Conservation (phyloP, 2,797 vertebrate species). For the Enteromius treurensis region DNA sequence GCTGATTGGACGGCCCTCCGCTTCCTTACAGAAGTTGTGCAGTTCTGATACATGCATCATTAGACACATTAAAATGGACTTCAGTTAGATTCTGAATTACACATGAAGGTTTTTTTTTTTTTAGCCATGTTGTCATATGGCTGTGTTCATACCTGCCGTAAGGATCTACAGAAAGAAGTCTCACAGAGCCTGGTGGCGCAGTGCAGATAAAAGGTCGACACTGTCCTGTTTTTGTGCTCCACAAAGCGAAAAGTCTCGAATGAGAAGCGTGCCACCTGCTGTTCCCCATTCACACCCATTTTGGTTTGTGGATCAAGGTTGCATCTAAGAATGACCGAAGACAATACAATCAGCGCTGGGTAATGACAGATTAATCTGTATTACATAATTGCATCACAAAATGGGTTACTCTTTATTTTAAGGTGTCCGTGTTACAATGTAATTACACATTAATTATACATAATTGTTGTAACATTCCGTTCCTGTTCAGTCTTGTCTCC, state of each 20-base stretch:
- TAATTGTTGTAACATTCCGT: background rate
- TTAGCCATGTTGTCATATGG: background rate
- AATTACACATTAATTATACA: background rate
- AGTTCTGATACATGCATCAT: conserved; percentile 63
- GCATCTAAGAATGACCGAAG: conserved; percentile 66
- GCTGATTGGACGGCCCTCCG: conserved; percentile 49
- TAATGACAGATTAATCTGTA: background rate
- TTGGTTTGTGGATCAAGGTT: conserved; percentile 69
- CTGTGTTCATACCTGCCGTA: conserved; percentile 65
- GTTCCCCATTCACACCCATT: conserved; percentile 67
- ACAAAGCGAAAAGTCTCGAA: conserved; percentile 77
- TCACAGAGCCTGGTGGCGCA: conserved; percentile 76
- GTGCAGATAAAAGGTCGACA: conserved; percentile 76
- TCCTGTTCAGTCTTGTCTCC: too few species aligned
- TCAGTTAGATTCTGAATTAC: background rate
- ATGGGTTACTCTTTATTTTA: background rate
- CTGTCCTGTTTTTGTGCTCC: conserved; percentile 41
- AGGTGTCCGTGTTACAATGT: background rate
- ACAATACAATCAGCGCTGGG: background rate
- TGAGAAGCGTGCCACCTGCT: conserved; percentile 74
- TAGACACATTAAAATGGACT: background rate
- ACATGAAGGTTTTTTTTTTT: background rate
- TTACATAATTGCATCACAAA: background rate
- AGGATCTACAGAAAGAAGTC: conserved; percentile 59
- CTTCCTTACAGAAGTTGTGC: conserved; percentile 51